phyloP scores from a whole-genome alignment of 2,797 vertebrate genomes.

The Enoplosus armatus region DNA sequence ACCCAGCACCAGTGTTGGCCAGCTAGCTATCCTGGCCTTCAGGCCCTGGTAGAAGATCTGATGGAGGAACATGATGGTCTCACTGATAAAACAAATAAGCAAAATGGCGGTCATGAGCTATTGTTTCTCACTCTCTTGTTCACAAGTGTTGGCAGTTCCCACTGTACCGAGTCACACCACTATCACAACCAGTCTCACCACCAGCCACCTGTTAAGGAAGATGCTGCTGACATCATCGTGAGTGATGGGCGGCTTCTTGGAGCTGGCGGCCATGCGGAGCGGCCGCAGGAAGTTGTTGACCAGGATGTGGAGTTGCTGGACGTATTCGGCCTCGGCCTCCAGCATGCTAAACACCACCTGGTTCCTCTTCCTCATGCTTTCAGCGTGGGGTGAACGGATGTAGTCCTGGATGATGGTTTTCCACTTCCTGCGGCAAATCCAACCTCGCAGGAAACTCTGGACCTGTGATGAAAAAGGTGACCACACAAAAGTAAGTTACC shows the following conservation, averaged over 20 bases:
- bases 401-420: conserved; percentile 99
- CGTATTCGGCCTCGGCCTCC: conserved; percentile 97
- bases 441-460: conserved; percentile 97
- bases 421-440: conserved; percentile 98
- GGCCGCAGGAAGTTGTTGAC: conserved; percentile 99
- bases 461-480: conserved; percentile 82
- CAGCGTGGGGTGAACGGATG: conserved; percentile 95
- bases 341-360: conserved; percentile 99
- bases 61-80: conserved; percentile 99
- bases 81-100: conserved; percentile 84
- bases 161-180: conserved; percentile 1
- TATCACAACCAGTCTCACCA: conserved; percentile 30
- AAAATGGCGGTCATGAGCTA: conserved; percentile 24
- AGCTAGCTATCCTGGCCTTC: conserved; percentile 97
- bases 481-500: background rate
- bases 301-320: conserved; percentile 97
- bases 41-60: conserved; percentile 99
- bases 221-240: conserved; percentile 99
- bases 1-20: conserved; percentile 98
- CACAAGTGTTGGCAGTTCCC: background rate
- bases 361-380: conserved; percentile 99
- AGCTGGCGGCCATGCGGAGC: conserved; percentile 97
- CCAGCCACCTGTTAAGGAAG: conserved; percentile 93
- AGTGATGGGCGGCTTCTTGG: conserved; percentile 97
- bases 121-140: conserved; percentile 21